These are phyloP conservation scores for Idris sp. DNA, from an alignment of 1,140 invertebrate species.

Conservation along the genomic window DNA sequence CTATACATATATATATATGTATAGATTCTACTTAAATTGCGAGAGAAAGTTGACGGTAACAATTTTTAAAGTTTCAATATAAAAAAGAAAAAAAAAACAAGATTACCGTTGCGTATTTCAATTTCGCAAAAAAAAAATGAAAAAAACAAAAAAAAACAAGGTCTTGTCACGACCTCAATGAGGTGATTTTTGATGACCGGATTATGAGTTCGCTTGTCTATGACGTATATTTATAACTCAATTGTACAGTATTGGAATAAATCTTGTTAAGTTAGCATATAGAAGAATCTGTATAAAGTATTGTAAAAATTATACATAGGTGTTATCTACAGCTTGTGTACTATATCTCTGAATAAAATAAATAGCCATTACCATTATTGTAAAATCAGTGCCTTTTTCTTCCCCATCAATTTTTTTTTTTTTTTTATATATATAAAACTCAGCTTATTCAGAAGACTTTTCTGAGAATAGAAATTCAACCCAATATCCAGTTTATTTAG, in stretches of 20 bases:
- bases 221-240: slow-evolving; percentile 67
- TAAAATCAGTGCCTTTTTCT: slow-evolving; percentile 15
- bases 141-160: slow-evolving; percentile 18
- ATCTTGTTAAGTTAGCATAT: slow-evolving; percentile 73
- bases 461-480: no score
- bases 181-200: slow-evolving; percentile 8
- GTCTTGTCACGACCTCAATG: background rate
- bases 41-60: slow-evolving; percentile 4
- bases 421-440: no score
- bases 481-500: no score
- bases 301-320: slow-evolving; percentile 79
- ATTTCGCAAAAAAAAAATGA: slow-evolving; percentile 35
- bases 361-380: slow-evolving; percentile 76
- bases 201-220: slow-evolving; percentile 54
- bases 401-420: no score
- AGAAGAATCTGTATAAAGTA: slow-evolving; percentile 77
- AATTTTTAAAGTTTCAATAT: slow-evolving; percentile 14
- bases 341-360: slow-evolving; percentile 78
- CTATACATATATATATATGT: slow-evolving; percentile 32
- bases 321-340: slow-evolving; percentile 78
- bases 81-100: slow-evolving; percentile 13
- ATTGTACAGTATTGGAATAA: slow-evolving; percentile 75
- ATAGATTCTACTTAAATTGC: slow-evolving; percentile 40
- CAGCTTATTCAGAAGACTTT: no score
- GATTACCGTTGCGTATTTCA: slow-evolving; percentile 30